Conservation (phyloP, 2,113 vertebrate genomes). For the Poeciliopsis prolifica region DNA sequence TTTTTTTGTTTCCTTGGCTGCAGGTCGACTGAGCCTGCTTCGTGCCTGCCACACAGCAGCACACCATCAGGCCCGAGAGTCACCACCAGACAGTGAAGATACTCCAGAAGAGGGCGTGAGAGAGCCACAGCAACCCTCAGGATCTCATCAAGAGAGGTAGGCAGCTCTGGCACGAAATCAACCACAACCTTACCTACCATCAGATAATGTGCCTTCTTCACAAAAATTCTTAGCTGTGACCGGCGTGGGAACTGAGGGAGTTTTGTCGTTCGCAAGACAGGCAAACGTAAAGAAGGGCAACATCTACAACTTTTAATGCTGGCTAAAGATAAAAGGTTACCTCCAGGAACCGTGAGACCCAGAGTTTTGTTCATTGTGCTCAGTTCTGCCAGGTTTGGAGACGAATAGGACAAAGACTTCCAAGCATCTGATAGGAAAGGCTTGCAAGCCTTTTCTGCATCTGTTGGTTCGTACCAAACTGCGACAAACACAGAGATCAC, state of each 20-base stretch:
- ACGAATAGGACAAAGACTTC: constrained; percentile 85
- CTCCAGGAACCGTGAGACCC: constrained; percentile 81
- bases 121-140: constrained; percentile 77
- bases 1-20: constrained; percentile 56
- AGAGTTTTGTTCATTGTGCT: constrained; percentile 84
- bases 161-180: constrained; percentile 71
- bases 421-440: constrained; percentile 90
- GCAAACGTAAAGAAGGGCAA: not conserved
- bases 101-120: constrained; percentile 85
- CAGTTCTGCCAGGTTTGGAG: constrained; percentile 88
- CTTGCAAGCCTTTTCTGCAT: constrained; percentile 86
- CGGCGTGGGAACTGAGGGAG: not conserved
- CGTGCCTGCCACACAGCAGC: constrained; percentile 82
- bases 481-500: constrained; percentile 47
- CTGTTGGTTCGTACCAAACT: constrained; percentile 93
- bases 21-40: constrained; percentile 76
- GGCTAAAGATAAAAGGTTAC: constrained; percentile 62
- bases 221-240: not conserved
- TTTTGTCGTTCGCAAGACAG: not conserved
- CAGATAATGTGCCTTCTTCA: constrained; percentile 22
- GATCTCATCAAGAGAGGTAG: constrained; percentile 74
- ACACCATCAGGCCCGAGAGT: constrained; percentile 83
- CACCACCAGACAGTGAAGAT: constrained; percentile 85
- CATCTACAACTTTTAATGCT: not conserved
- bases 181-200: constrained; percentile 37